Percentiles rank a stretch among this genome's conserved stretches.
phyloP scores from a whole-genome alignment of 1,140 invertebrate genomes.

The Brachionus rotundiformis region DNA sequence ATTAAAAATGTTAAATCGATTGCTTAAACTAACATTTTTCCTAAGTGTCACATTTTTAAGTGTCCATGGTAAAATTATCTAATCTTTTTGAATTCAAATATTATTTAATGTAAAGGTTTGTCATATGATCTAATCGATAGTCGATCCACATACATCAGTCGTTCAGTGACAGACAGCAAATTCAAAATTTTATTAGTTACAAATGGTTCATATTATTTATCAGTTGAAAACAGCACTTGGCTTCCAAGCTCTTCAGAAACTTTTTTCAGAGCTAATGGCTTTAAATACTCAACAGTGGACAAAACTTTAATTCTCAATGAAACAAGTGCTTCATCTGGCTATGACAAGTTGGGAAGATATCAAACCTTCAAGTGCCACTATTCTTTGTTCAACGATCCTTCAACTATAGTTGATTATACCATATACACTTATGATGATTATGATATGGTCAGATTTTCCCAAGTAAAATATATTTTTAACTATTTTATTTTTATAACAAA shows the following conservation, averaged over 20 bases:
- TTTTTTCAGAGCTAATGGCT: constrained; percentile 30
- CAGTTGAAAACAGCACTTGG: constrained; percentile 37
- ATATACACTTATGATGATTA: constrained; percentile 36
- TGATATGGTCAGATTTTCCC: constrained; percentile 44
- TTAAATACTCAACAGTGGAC: not conserved
- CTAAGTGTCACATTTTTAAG: not conserved
- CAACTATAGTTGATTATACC: not conserved
- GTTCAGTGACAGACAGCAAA: not conserved
- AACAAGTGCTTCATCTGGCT: not conserved
- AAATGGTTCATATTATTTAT: constrained; percentile 24
- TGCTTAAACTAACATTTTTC: not conserved
- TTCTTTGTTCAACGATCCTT: not conserved
- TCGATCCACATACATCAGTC: not conserved
- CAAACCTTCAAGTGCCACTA: constrained; percentile 22
- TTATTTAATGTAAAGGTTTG: not conserved
- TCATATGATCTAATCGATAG: not conserved
- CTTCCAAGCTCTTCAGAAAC: constrained; percentile 17
- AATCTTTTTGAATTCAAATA: not conserved
- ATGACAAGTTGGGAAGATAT: constrained; percentile 15
- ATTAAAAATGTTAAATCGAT: not conserved
- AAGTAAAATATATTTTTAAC: constrained; percentile 15
- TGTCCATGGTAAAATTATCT: not conserved
- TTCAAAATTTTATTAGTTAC: constrained; percentile 21
- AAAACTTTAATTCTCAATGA: constrained; percentile 13
- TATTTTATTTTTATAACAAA: not conserved